These are phyloP conservation scores for Caenorhabditis drosophilae DNA, from an alignment of 2,888 invertebrate genomes.

Conservation along the genomic window DNA sequence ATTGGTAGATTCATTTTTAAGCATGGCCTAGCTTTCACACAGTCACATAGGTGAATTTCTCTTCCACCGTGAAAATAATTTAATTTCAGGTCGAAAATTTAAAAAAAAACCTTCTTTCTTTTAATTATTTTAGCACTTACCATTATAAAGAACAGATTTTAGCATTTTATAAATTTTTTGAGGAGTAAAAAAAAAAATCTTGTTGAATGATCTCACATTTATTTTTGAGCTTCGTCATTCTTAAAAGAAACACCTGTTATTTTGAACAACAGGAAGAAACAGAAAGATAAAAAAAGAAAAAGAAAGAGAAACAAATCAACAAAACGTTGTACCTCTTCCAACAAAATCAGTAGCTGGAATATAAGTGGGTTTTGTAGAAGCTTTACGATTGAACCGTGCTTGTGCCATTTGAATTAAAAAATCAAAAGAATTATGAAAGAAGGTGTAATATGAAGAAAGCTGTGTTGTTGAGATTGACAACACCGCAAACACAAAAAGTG, in stretches of 20 bases:
- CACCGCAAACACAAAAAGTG: constrained; percentile 20
- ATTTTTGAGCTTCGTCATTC: not conserved
- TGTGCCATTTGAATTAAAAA: constrained; percentile 46
- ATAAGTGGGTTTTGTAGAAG: constrained; percentile 38
- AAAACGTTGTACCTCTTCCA: constrained; percentile 65
- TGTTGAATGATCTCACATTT: not conserved
- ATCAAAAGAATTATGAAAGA: constrained; percentile 25
- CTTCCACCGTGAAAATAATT: constrained; percentile 6
- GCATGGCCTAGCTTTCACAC: not conserved
- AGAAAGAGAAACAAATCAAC: no score
- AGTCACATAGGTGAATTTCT: not conserved
- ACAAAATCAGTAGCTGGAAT: constrained; percentile 64
- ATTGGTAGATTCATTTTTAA: not conserved
- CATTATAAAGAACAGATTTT: no score
- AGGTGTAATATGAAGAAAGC: no score
- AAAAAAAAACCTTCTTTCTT: no score
- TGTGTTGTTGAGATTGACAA: no score
- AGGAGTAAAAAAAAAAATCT: not conserved
- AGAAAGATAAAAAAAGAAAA: no score
- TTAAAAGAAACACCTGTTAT: constrained; percentile 3
- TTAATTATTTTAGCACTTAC: no score
- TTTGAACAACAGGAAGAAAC: no score
- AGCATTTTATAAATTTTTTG: no score
- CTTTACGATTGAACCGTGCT: constrained; percentile 42
- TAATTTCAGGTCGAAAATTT: no score